Conservation (phyloP, 2,888 invertebrate genomes). For the Cephus pygmeus region DNA sequence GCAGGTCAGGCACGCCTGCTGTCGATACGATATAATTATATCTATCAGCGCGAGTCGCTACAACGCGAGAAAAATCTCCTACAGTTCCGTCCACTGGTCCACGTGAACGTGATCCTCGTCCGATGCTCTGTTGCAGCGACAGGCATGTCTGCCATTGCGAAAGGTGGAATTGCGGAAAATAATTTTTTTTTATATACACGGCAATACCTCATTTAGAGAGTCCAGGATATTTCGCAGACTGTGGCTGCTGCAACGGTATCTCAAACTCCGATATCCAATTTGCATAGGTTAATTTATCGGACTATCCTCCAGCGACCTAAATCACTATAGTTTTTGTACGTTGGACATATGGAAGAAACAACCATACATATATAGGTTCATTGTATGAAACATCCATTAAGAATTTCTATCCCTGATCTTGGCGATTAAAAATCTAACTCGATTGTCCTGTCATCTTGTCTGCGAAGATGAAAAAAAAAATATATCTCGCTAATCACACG, state of each 20-base stretch:
- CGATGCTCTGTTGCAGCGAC: background rate
- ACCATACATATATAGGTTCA: background rate
- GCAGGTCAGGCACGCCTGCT: slow-evolving; percentile 56
- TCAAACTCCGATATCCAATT: background rate
- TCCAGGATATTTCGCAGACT: background rate
- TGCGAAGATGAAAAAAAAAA: background rate
- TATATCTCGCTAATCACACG: background rate
- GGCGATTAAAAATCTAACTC: background rate
- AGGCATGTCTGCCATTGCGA: background rate
- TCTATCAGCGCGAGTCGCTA: background rate
- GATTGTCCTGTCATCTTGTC: background rate
- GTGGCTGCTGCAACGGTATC: background rate
- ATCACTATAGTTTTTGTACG: background rate
- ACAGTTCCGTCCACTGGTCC: background rate
- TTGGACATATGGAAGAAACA: background rate
- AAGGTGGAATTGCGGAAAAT: background rate
- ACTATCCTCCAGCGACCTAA: background rate
- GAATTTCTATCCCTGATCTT: background rate
- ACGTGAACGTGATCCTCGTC: background rate
- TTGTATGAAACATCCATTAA: background rate
- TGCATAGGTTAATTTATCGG: background rate
- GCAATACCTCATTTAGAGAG: background rate
- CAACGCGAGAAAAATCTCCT: background rate
- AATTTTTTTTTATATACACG: background rate
- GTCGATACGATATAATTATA: slow-evolving; percentile 55